Base-by-base conservation (phyloP, 2,888 invertebrate genomes). In the Helicoverpa assulta region DNA sequence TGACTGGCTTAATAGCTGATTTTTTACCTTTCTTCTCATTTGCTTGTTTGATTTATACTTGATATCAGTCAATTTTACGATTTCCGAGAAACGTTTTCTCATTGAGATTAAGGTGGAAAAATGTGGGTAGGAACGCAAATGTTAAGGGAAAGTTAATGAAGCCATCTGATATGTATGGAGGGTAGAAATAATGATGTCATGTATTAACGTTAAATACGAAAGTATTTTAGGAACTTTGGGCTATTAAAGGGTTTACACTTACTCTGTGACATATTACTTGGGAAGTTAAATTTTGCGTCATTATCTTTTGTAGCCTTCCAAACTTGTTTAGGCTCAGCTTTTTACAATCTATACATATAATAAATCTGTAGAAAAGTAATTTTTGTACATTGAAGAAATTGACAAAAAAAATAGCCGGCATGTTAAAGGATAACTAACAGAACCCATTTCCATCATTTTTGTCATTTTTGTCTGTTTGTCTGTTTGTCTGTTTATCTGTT, bases 1-100 rank as follows among this genome's bases (percentile, higher is more conserved):
- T 88, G 90, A 89, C 90, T 93, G 93, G 85, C 85, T 88, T 91
- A 92, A 94, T 93, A 89, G 88, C 87, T 85, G 85, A 89, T 91
- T 91, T 91, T 91, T 91, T 90, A 88, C 86, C 85, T 86, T 84
- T 86, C 86, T 87, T 80, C 86, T 92, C 91, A 92, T 93, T 93
- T 92, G 82, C 90, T 78, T 88, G 71, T 85, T 86, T 92, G 94
- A 94, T 93, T 93, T 93, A 93, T 93, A 85, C 80, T 83, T 78
- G 84, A 89, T 87, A 92, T 92, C 89, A 86, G 86, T 92, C 88
- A 91, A 89, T 90, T 90, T 90, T 88, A 87, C 85, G 88, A 86
- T 86, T 87, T 88, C 78, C 67, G 72, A 80, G 78, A 74, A 75
- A 67, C 72, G 56, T 78, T 80, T 67, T 75, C 55, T 73, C 72